A percentile compares a stretch with the other conserved stretches of the same genome.
phyloP scores from a whole-genome alignment of 2,797 vertebrate genomes.

The Taenioides sp. region DNA sequence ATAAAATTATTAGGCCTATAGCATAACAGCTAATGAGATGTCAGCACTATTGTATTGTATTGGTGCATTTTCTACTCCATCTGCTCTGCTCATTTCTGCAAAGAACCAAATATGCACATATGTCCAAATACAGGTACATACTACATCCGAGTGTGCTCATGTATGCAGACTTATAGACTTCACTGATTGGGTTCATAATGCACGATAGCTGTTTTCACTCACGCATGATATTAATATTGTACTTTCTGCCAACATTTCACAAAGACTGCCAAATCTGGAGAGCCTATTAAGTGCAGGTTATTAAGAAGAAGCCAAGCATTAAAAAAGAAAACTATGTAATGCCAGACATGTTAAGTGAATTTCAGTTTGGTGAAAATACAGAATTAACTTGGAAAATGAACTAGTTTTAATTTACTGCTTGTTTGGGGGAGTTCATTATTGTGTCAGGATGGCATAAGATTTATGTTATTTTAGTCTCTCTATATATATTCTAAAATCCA shows the following conservation, averaged over 20 bases:
- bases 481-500: too few relatives aligned
- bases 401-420: background rate
- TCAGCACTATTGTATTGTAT: conserved; percentile 26
- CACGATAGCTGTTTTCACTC: conserved; percentile 51
- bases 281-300: conserved; percentile 53
- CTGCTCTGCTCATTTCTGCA: conserved; percentile 16
- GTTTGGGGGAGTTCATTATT: conserved; percentile 8
- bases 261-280: conserved; percentile 45
- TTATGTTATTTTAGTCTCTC: background rate
- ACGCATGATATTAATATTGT: conserved; percentile 61
- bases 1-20: conserved; percentile 29
- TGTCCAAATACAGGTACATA: background rate
- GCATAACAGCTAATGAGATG: conserved; percentile 55
- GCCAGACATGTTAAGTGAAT: conserved; percentile 11
- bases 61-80: conserved; percentile 35
- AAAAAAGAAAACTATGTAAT: background rate
- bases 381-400: conserved; percentile 14
- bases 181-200: conserved; percentile 53
- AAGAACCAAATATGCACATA: conserved; percentile 9
- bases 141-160: background rate
- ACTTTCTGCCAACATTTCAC: conserved; percentile 50
- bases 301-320: conserved; percentile 68
- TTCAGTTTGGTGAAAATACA: conserved; percentile 11
- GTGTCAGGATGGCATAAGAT: background rate
- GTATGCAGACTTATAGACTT: conserved; percentile 12